Evolutionary conservation across 2,797 vertebrate species (phyloP), one percentile per base, ranked within the genome.

Genomic region (Rhabdophis nuchalis): DNA sequence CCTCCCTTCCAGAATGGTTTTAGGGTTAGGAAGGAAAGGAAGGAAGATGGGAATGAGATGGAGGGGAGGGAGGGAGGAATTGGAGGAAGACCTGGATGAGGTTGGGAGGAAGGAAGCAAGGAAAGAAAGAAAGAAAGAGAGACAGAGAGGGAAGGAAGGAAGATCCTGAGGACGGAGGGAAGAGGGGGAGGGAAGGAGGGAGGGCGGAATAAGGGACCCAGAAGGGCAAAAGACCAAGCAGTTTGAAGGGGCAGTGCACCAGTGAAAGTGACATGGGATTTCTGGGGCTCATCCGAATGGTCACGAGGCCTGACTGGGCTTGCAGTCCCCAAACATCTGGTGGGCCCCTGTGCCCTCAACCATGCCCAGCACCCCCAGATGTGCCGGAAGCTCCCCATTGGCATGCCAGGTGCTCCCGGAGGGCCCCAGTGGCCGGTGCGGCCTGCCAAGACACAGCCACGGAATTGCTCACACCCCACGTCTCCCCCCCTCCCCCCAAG

Each of bases 101-200:
- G 29, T 2, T 14, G 29, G 29, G 14, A 14, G 61, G 29, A 14
- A n/a, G 60, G 18, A 0, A 50, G 46, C 46, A 50, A 50, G 46
- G 46, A 50, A 50, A 6, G 46, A 1, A 54, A 4, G 53, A 54
- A 54, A 4, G 53, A 54, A 4, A 54, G 20, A 9, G 0, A 20
- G 7, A 8, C 1, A 58, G 20, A 18, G 4, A 58, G 23, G 2
- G 23, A 23, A 23, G 57, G 6, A 58, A 23, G 6, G 6, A 23
- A 23, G 20, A 54, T 54, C 53, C 12, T 12, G 53, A 54, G 14
- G 54, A 56, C 16, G 0, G 16, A 56, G 54, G 60, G 18, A 0
- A 12, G 25, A 10, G 2, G 27, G 25, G 25, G 0, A 27, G 25
- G 25, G 0, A 27, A 9, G 25, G 0, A 29, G 25, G 29, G 5